Evolutionary conservation across 2,113 vertebrate genomes (phyloP).

Genomic region (Solea solea): DNA sequence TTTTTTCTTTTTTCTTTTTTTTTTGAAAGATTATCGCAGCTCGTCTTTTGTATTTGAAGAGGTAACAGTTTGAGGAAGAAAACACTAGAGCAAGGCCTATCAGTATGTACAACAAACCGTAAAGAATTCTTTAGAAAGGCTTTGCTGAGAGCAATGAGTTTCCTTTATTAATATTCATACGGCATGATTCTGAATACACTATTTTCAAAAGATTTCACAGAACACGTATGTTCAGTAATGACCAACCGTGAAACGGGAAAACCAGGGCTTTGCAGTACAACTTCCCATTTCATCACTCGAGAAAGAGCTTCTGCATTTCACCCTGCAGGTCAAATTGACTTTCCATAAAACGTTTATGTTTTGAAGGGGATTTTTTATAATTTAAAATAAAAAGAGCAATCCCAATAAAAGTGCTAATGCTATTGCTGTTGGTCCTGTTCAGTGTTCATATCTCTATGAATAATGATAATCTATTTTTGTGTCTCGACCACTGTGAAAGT

Average conservation of each 20-base stretch:
- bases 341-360: constrained; percentile 59
- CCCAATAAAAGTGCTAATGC: constrained; percentile 53
- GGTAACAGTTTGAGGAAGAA: background rate
- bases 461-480: constrained; percentile 12
- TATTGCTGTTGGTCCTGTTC: constrained; percentile 31
- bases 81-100: background rate
- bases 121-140: background rate
- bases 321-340: constrained; percentile 53
- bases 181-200: constrained; percentile 3
- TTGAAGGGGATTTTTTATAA: constrained; percentile 44
- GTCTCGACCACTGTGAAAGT: background rate
- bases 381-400: constrained; percentile 42
- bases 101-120: background rate
- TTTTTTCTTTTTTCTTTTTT: no score
- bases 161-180: background rate
- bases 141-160: background rate
- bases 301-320: constrained; percentile 41
- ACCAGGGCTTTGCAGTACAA: constrained; percentile 20
- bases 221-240: constrained; percentile 7
- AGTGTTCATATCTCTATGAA: constrained; percentile 21
- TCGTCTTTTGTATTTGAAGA: background rate
- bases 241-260: constrained; percentile 1
- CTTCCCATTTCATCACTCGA: constrained; percentile 11
- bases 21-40: background rate
- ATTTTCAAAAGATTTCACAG: background rate